Evolutionary conservation across 2,888 invertebrate species (phyloP), one percentile per base, ranked within the genome.

Genomic region (Drosophila merina): DNA sequence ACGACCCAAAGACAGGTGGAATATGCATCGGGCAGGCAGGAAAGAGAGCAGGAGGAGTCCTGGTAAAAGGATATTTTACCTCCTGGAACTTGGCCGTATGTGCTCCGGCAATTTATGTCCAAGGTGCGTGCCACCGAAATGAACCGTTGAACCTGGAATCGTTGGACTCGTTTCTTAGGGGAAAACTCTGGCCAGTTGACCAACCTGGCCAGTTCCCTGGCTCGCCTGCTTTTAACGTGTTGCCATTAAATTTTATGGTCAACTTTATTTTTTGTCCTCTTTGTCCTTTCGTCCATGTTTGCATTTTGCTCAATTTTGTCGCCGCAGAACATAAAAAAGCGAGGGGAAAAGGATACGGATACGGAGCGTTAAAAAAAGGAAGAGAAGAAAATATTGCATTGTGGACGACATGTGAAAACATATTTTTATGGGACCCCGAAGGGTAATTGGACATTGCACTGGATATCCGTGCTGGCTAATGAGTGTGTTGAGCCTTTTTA

Each of bases 191-290:
- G 40, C 26, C 55, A 49, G 49, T 54, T 52, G 40, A 48, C 72
- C 60, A 69, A 54, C 50, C 48, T 14, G 14, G 14, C 14, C 14
- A 14, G 14, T 14, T 54, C 42, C 44, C 47, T 44, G 45, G 44
- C 57, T 26, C 45, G 50, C 48, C 60, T 62, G 60, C 60, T 40
- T 55, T 68, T 68, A 77, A 79, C 80, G 79, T 88, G 87, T 76
- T 74, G 79, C 86, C 83, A 86, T 88, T 85, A 82, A 87, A 87
- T 82, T 86, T 85, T 77, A 88, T 86, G 86, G 72, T 75, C 80
- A 76, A 72, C 48, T 26, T 48, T 49, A 33, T 44, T 36, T 57
- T 38, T 57, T 40, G 10, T 33, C 8, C 9, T 28, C 36, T 12
- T 38, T 57, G 40, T 10, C 31, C 44, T 20, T 54, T 57, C 50